A percentile compares a stretch with the other conserved stretches of the same genome.
phyloP scores from a whole-genome alignment of 1,140 invertebrate genomes.

The Brachionus angularis region DNA sequence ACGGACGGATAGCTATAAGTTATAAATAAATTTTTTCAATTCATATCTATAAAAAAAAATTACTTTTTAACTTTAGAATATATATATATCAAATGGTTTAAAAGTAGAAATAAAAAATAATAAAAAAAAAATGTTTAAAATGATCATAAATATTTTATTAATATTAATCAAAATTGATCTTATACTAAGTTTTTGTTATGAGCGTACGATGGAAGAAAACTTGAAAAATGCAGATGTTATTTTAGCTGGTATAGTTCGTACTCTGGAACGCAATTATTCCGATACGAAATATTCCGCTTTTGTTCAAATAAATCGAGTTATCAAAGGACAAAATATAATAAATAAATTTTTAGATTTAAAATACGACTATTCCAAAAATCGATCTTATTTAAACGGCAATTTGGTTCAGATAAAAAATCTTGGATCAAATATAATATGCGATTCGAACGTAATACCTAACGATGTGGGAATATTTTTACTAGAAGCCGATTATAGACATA shows the following conservation, averaged over 20 bases:
- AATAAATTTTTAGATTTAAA: not conserved
- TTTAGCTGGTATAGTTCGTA: not conserved
- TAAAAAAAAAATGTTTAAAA: too few relatives aligned
- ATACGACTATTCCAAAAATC: not conserved
- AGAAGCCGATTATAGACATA: not conserved
- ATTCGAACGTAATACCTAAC: not conserved
- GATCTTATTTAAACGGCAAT: not conserved
- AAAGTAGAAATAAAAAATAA: too few relatives aligned
- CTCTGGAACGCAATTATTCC: not conserved
- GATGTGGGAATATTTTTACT: constrained; percentile 25
- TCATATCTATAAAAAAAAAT: too few relatives aligned
- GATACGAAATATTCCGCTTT: not conserved
- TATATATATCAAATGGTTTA: too few relatives aligned
- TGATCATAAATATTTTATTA: too few relatives aligned
- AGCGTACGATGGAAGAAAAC: not conserved
- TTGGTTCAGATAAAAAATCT: constrained; percentile 10
- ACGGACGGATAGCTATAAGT: too few relatives aligned
- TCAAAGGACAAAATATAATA: not conserved
- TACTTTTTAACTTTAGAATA: too few relatives aligned
- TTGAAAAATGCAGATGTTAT: constrained; percentile 9
- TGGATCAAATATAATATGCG: constrained; percentile 3
- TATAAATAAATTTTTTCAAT: too few relatives aligned
- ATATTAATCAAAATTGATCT: too few relatives aligned
- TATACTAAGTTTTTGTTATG: too few relatives aligned
- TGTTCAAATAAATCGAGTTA: not conserved